Conservation (phyloP, 1,140 invertebrate genomes). For the Dreissena polymorpha region DNA sequence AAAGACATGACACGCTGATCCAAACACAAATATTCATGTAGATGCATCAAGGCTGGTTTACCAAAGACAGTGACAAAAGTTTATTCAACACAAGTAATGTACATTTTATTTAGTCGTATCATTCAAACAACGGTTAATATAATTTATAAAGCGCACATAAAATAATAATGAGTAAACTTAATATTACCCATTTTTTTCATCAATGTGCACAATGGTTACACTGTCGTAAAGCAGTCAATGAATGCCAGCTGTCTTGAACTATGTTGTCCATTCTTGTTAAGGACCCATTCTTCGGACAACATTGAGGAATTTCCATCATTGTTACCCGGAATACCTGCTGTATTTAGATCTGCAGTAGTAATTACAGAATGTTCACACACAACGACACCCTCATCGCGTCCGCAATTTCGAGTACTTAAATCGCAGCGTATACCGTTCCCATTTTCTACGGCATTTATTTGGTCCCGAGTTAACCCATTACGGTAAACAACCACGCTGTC, state of each 20-base stretch:
- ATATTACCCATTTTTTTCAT: too few relatives aligned
- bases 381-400: not conserved
- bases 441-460: not conserved
- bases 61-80: too few relatives aligned
- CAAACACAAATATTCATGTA: too few relatives aligned
- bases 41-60: too few relatives aligned
- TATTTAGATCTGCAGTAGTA: not conserved
- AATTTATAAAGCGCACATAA: too few relatives aligned
- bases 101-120: too few relatives aligned
- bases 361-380: not conserved
- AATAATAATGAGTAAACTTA: too few relatives aligned
- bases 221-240: not conserved
- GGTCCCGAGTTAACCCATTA: not conserved
- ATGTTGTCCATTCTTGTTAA: not conserved
- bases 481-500: too few relatives aligned
- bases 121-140: too few relatives aligned
- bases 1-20: too few relatives aligned
- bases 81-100: too few relatives aligned
- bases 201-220: not conserved
- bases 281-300: not conserved
- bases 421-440: not conserved
- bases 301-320: not conserved
- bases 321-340: not conserved
- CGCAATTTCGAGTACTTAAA: not conserved
- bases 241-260: not conserved